Evolutionary conservation across 2,888 invertebrate genomes (phyloP).

Genomic region (Drosophila kuntzei): DNA sequence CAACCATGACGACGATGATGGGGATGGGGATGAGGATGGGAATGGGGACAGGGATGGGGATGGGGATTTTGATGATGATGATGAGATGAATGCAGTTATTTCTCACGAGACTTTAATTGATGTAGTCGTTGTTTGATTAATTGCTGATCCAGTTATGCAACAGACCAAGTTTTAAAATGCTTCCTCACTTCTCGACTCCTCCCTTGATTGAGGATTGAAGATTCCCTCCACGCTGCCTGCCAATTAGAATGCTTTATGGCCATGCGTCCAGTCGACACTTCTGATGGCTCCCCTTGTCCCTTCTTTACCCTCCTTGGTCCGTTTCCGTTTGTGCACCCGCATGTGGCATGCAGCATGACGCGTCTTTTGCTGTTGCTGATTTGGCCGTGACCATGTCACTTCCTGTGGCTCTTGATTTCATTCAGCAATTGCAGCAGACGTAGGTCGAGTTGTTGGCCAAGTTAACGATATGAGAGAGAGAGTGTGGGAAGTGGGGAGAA

Average conservation of each 20-base stretch:
- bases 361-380: slow-evolving; percentile 44
- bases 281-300: not conserved
- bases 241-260: slow-evolving; percentile 74
- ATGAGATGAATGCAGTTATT: slow-evolving; percentile 28
- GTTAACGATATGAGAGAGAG: not conserved
- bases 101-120: slow-evolving; percentile 58
- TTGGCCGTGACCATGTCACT: slow-evolving; percentile 59
- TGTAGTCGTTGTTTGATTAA: slow-evolving; percentile 54
- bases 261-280: slow-evolving; percentile 39
- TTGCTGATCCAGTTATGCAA: slow-evolving; percentile 54
- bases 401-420: slow-evolving; percentile 74
- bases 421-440: slow-evolving; percentile 36
- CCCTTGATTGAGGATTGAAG: not conserved
- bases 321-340: slow-evolving; percentile 44
- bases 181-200: not conserved
- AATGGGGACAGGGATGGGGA: not conserved
- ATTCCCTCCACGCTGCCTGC: slow-evolving; percentile 41
- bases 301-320: not conserved
- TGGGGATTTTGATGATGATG: not conserved
- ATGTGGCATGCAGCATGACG: slow-evolving; percentile 24
- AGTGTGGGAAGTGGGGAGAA: not conserved
- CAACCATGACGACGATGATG: not conserved
- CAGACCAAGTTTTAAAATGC: not conserved
- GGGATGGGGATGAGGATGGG: not conserved
- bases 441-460: slow-evolving; percentile 26